phyloP scores from a whole-genome alignment of 2,797 vertebrate species.

The Neosilurus mollespiculum region DNA sequence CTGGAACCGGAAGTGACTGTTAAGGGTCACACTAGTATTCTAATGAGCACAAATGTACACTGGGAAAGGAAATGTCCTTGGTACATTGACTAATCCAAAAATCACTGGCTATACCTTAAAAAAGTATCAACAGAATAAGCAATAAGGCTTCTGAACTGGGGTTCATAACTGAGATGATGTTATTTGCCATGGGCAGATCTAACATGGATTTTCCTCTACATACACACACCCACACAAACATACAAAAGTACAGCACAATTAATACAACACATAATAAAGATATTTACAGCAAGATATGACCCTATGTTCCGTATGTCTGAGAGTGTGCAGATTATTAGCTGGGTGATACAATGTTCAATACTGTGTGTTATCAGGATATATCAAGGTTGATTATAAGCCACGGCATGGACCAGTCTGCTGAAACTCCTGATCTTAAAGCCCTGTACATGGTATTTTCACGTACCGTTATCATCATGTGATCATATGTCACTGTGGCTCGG shows the following conservation, averaged over 20 bases:
- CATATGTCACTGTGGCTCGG: slow-evolving; percentile 74
- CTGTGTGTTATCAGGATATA: slow-evolving; percentile 18
- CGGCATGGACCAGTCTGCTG: slow-evolving; percentile 12
- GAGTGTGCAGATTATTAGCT: slow-evolving; percentile 19
- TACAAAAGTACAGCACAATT: background rate
- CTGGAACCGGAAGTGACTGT: slow-evolving; percentile 15
- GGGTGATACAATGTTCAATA: slow-evolving; percentile 1
- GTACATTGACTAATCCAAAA: background rate
- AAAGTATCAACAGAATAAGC: background rate
- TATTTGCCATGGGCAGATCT: background rate
- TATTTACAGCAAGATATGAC: slow-evolving; percentile 7
- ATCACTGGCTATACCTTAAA: slow-evolving; percentile 18
- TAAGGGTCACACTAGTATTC: background rate
- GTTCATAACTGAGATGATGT: background rate
- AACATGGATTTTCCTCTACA: background rate
- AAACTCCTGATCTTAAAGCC: slow-evolving; percentile 62
- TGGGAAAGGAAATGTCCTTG: background rate
- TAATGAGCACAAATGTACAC: slow-evolving; percentile 5
- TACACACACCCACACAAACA: background rate
- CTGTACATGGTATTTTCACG: slow-evolving; percentile 68
- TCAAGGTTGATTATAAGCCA: slow-evolving; percentile 7
- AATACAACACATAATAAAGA: slow-evolving; percentile 1
- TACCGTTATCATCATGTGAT: slow-evolving; percentile 71
- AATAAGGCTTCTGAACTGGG: background rate
- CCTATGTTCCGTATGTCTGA: background rate